Percentiles rank a stretch among this genome's conserved stretches.
Evolutionary conservation across 2,113 vertebrate genomes (phyloP).

Genomic region (Oryzias curvinotus): DNA sequence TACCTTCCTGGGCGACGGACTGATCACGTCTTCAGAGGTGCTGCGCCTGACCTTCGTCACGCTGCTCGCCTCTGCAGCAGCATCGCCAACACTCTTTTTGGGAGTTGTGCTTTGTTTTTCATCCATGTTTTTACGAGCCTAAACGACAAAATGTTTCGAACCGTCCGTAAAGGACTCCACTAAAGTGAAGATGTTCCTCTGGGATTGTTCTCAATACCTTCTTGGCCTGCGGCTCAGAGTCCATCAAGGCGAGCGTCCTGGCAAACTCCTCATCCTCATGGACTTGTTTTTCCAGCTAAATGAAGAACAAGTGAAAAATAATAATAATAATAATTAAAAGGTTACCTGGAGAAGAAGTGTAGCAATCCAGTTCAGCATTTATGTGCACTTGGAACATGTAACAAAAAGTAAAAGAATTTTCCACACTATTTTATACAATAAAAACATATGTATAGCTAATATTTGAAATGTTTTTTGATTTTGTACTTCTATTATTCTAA

Average conservation of each 20-base stretch:
- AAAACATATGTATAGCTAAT: too few species aligned
- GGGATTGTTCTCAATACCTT: constrained; percentile 77
- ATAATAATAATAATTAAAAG: too few species aligned
- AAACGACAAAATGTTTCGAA: constrained; percentile 11
- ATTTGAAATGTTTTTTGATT: too few species aligned
- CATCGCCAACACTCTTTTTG: constrained; percentile 48
- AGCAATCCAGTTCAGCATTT: neutral
- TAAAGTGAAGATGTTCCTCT: neutral
- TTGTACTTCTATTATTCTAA: too few species aligned
- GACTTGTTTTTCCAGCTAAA: constrained; percentile 88
- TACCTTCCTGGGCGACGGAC: constrained; percentile 66
- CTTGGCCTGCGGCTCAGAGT: constrained; percentile 84
- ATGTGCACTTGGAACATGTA: neutral
- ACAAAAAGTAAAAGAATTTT: too few species aligned
- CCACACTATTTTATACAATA: too few species aligned
- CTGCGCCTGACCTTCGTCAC: constrained; percentile 23
- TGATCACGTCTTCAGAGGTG: constrained; percentile 33
- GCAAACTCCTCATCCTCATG: constrained; percentile 97
- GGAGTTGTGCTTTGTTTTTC: constrained; percentile 60
- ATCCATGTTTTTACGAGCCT: constrained; percentile 80
- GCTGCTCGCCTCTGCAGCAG: constrained; percentile 39
- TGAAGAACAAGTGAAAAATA: neutral
- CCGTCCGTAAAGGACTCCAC: neutral
- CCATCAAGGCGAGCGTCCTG: constrained; percentile 89
- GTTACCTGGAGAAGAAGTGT: neutral